Conservation (phyloP, 1,140 invertebrate genomes). For the Leptinotarsa texana region DNA sequence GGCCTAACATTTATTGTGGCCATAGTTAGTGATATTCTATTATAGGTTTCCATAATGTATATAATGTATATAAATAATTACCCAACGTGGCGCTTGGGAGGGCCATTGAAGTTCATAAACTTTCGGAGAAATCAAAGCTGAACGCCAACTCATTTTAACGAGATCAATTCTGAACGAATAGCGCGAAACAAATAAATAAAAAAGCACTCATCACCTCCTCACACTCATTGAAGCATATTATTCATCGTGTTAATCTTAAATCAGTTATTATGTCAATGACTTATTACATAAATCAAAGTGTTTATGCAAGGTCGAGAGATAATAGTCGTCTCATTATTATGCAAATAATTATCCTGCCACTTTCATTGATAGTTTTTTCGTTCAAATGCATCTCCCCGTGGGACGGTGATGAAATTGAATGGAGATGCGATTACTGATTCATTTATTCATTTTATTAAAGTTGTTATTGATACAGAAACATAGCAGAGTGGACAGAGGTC, state of each 20-base stretch:
- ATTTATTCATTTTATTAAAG: not conserved
- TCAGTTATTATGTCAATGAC: constrained; percentile 24
- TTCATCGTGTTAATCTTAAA: not conserved
- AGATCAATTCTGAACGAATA: not conserved
- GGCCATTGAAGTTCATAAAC: not conserved
- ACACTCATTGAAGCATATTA: constrained; percentile 10
- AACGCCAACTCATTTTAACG: not conserved
- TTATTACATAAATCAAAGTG: constrained; percentile 25
- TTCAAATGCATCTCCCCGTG: not conserved
- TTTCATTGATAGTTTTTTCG: not conserved
- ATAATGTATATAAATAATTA: not conserved
- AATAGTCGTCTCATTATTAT: constrained; percentile 10
- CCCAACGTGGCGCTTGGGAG: not conserved
- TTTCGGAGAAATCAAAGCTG: not conserved
- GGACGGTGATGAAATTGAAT: not conserved
- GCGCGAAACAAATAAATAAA: not conserved
- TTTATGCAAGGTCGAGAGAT: constrained; percentile 25
- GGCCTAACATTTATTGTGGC: too few species aligned
- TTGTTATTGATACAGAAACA: not conserved
- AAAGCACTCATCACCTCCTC: constrained; percentile 2
- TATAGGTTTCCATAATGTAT: too few species aligned
- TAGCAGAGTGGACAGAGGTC: not conserved
- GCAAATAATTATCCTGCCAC: constrained; percentile 15
- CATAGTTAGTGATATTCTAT: too few species aligned
- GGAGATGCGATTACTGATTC: not conserved